Evolutionary conservation across 2,797 vertebrate genomes (phyloP), one percentile per base, ranked within the genome.

Genomic region (Sebastes nivosus): DNA sequence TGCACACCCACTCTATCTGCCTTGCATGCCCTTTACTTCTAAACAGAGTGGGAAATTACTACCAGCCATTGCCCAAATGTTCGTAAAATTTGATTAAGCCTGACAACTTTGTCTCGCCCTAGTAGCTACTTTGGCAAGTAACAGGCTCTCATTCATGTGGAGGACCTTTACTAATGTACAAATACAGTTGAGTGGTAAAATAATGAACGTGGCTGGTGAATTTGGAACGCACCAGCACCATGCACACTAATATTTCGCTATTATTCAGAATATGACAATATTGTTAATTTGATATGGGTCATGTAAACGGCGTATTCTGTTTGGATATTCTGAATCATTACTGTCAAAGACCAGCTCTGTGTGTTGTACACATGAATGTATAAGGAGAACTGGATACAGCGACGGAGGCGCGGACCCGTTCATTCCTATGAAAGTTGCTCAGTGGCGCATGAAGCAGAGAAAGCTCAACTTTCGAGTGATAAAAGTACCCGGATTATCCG

Each of bases 1-100:
- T 2, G 59, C 67, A 71, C 82, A 75, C 80, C 67, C 73, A 75
- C 84, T 87, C 82, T 14, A 78, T 80, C 84, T 80, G 80, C 79
- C 63, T 82, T 6, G 12, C 38, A 30, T 72, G 78, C 50, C 81
- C 80, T 86, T 80, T 55, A 38, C 87, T 58, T 77, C 61, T 63
- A 71, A 90, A 81, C 86, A 69, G 67, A 72, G 75, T 3, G 52
- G 85, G 75, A 77, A 87, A 93, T 88, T 64, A 86, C 87, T 63
- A 60, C 30, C 87, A 90, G 85, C 58, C 79, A 59, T 74, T 36
- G 66, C 57, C 80, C 70, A 80, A 90, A 91, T 74, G 89, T 88
- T 91, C 22, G 29, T 73, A 57, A 68, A 91, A 91, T 92, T 82
- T 84, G 85, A 92, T 90, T 90, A 91, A 87, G 83, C 75, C 83